These are phyloP conservation scores for Chymomyza procnemis DNA, from an alignment of 2,888 invertebrate species.

Conservation along the genomic window DNA sequence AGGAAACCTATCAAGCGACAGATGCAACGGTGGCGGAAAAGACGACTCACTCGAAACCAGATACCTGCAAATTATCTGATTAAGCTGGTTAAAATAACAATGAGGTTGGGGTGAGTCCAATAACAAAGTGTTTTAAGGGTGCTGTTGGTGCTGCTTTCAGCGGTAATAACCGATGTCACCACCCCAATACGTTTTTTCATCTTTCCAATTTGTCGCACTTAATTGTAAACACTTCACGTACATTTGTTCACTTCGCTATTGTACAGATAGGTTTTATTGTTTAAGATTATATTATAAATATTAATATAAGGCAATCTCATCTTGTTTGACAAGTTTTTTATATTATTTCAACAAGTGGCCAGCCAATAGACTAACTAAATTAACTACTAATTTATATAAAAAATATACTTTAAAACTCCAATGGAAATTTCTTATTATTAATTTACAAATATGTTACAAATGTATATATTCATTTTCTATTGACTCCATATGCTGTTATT, in stretches of 20 bases:
- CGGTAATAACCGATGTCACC: not conserved
- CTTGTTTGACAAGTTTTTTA: too few species aligned
- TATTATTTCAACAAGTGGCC: too few species aligned
- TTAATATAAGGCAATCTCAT: too few species aligned
- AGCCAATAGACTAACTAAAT: too few species aligned
- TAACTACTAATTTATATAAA: too few species aligned
- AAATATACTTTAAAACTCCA: too few species aligned
- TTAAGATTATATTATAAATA: too few species aligned
- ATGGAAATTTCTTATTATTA: too few species aligned
- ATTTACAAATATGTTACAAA: too few species aligned
- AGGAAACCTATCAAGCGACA: not conserved
- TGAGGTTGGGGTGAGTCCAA: not conserved
- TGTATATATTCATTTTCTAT: too few species aligned
- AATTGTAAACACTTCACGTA: not conserved
- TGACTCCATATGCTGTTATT: too few species aligned
- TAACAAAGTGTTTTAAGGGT: slow-evolving; percentile 13
- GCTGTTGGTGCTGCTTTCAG: slow-evolving; percentile 2
- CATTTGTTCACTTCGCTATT: not conserved
- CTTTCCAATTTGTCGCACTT: not conserved
- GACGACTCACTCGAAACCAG: slow-evolving; percentile 47
- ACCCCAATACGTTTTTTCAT: not conserved
- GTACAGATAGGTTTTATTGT: too few species aligned
- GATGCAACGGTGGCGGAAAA: not conserved
- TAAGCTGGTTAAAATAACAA: slow-evolving; percentile 37
- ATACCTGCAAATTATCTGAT: slow-evolving; percentile 61